A percentile compares a stretch with the other conserved stretches of the same genome.
These are phyloP conservation scores for Dipus sagitta DNA, from an alignment of 2,797 vertebrate species.

Conservation along the genomic window DNA sequence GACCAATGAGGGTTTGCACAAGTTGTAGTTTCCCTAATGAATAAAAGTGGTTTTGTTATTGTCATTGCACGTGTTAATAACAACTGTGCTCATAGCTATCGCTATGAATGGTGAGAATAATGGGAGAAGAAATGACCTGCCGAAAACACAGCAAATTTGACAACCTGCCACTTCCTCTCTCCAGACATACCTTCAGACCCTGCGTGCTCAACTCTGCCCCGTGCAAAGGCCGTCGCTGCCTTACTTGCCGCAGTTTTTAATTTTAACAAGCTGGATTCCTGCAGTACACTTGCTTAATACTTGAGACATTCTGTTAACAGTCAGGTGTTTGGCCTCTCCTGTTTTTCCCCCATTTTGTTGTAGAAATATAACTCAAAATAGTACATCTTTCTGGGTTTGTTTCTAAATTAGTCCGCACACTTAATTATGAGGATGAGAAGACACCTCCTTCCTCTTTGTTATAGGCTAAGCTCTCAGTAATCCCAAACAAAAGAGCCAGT, in stretches of 20 bases:
- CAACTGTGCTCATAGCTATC: constrained; percentile 16
- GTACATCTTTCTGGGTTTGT: constrained; percentile 93
- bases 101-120: constrained; percentile 48
- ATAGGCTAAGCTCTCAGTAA: constrained; percentile 99
- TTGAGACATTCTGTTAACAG: constrained; percentile 89
- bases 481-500: constrained; percentile 99
- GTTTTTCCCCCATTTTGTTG: constrained; percentile 85
- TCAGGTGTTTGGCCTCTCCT: constrained; percentile 88
- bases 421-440: constrained; percentile 99
- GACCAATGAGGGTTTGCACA: constrained; percentile 3
- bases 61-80: constrained; percentile 63
- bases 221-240: constrained; percentile 78
- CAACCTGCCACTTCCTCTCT: constrained; percentile 15
- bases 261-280: constrained; percentile 87
- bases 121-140: constrained; percentile 43
- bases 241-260: constrained; percentile 85
- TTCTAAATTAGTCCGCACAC: constrained; percentile 99
- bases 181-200: constrained; percentile 85
- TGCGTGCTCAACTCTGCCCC: constrained; percentile 75
- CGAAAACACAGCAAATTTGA: constrained; percentile 1
- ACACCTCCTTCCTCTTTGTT: constrained; percentile 99
- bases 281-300: constrained; percentile 87
- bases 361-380: constrained; percentile 90
- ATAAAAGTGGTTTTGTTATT: constrained; percentile 38
- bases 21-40: constrained; percentile 57